Evolutionary conservation across 2,113 vertebrate genomes (phyloP), one percentile per base, ranked within the genome.

Genomic region (Limanda limanda): DNA sequence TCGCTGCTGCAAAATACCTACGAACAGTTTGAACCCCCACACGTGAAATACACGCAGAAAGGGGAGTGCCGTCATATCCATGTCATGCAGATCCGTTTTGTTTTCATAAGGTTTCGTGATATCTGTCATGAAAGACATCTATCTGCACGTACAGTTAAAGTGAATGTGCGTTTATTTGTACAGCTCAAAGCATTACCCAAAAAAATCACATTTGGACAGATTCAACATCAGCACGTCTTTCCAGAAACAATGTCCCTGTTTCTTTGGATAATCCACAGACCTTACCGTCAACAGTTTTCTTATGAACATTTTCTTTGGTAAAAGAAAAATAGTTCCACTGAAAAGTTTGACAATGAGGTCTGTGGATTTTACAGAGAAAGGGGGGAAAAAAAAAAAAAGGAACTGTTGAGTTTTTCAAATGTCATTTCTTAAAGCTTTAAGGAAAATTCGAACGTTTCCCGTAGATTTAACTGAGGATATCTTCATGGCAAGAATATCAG

Each of bases 211-310:
- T 52, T 52, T n/a, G 45, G 45, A 47, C 20, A 52, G 56, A 52
- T 21, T 27, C 15, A 59, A 35, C 51, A 74, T 54, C 11, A 12
- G 57, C 40, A 5, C 62, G 21, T 66, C 3, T 47, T 74, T 65
- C 35, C 25, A 77, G 24, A 54, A 55, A 56, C 21, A 62, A 61
- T 25, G 24, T 35, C 17, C 27, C 5, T 17, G 8, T 68, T 78
- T 57, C 21, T 72, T 56, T 81, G 31, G 35, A 58, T 68, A 52
- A 61, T 69, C 40, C 8, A 45, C 60, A 75, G 42, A 66, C 14
- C 17, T 82, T 78, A 15, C 47, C 0, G 52, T 78, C 69, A 68
- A 61, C 57, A 40, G 14, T 54, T 77, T 66, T 73, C 25, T 52
- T 23, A 60, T 47, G 21, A 77, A 69, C 21, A 65, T 18, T 73